Base-by-base conservation (phyloP, 2,113 vertebrate genomes). In the Oncorhynchus keta region DNA sequence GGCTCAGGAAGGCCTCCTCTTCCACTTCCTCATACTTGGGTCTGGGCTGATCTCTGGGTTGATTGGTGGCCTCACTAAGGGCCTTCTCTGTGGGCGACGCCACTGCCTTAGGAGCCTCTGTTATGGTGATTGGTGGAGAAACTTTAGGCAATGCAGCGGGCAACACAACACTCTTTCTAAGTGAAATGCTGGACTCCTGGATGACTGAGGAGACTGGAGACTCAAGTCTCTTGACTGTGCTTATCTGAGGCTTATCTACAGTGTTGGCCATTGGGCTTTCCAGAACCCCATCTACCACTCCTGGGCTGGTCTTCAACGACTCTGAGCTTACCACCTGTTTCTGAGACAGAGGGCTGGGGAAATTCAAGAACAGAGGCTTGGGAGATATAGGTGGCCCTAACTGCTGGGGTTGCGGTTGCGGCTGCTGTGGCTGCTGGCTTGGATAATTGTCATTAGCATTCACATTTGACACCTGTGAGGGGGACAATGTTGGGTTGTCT, bases 391-490 rank as follows among this genome's bases (percentile, higher is more conserved):
- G 89, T 2, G 90, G 87, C 57, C 84, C 85, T 12, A 86, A 74
- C 2, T 68, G 86, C 77, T 24, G 86, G 81, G 7, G 85, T 85
- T 75, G 78, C 32, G 16, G 22, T 67, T 13, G 8, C 8, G 35
- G 35, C 35, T 8, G 35, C 35, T 39, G 83, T 74, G 90, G 83
- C 76, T 84, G 90, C 87, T 92, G 89, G 74, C 86, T 91, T 93
- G 91, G 79, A 88, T 87, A 93, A 91, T 90, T 90, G 86, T 93
- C 91, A 89, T 91, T 93, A 92, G 88, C 78, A 93, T 87, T 93
- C 90, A 92, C 92, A 92, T 93, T 89, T 92, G 92, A 93, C 90
- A 94, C 93, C 93, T 94, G 93, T 89, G 92, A 87, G 80, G 89
- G 68, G 85, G 90, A 82, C 72, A 83, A 90, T 76, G 89, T 65